Evolutionary conservation across 2,797 vertebrate species (phyloP).

Genomic region (Hephaestus fuliginosus): DNA sequence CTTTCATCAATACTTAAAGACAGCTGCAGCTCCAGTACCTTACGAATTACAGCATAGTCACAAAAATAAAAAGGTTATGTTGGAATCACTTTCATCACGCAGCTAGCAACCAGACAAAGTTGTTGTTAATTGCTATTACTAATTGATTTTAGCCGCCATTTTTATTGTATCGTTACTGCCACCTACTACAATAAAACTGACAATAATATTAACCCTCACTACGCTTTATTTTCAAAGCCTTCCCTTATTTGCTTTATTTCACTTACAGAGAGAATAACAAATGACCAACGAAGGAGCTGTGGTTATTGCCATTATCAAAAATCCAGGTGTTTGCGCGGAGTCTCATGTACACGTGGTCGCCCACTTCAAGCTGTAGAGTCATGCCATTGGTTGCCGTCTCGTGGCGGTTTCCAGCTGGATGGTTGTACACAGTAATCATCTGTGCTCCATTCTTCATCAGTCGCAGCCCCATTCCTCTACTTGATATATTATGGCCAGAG

Average conservation of each 20-base stretch:
- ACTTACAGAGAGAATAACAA: constrained; percentile 56
- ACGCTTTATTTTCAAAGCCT: too few species aligned
- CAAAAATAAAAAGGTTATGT: too few species aligned
- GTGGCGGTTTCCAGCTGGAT: rapidly evolving
- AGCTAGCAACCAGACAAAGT: neutral
- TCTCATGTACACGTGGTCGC: constrained; percentile 61
- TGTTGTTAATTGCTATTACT: too few species aligned
- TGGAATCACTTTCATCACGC: neutral
- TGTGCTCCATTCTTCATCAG: constrained; percentile 60
- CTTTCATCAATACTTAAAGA: neutral
- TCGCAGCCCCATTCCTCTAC: neutral
- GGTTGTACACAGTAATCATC: constrained; percentile 32
- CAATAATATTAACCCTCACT: neutral
- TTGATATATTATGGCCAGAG: neutral
- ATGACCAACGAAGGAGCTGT: constrained; percentile 51
- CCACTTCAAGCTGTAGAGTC: constrained; percentile 35
- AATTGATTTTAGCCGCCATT: too few species aligned
- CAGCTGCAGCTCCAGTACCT: neutral
- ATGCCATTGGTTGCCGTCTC: constrained; percentile 60
- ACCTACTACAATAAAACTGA: neutral
- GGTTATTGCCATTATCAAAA: neutral
- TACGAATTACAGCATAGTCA: too few species aligned
- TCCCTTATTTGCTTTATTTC: neutral
- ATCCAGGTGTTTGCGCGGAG: constrained; percentile 10
- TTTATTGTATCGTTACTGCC: too few species aligned